Base-by-base conservation (phyloP, 2,113 vertebrate species). In the Anolis carolinensis region DNA sequence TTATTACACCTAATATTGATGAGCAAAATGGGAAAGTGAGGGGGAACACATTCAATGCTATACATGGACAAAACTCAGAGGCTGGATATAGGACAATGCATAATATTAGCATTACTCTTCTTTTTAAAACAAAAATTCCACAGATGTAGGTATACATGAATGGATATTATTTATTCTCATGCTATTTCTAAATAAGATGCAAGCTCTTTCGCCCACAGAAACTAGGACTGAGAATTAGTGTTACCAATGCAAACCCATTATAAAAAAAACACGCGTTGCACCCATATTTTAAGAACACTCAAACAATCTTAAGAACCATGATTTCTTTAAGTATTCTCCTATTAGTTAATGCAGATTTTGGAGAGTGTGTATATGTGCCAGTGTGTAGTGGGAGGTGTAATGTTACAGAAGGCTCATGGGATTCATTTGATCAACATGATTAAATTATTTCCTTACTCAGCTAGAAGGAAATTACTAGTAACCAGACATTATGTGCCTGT, bases 371-470 rank as follows among this genome's bases (percentile, higher is more conserved):
- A 50, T 27, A 32, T 14, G 1, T 59, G 9, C 32, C 2, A 36
- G 20, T 65, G 32, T 0, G 50, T 52, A 20, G 52, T 87, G 89
- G 95, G 86, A 95, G 95, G 95, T 96, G 95, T 96, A 97, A 97
- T 96, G 97, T 97, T 97, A 95, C 91, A 73, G 94, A 93, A 94
- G 93, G 95, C 97, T 98, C 96, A 95, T 90, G 97, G 97, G 97
- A 98, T 97, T 97, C 96, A 97, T 97, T 98, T 97, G 94, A 96
- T 97, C 96, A 96, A 95, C 95, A 89, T 96, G 96, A 98, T 98
- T 98, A 96, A 98, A 98, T 99, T 98, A 98, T 98, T 97, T 97
- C 96, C 97, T 96, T 97, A 97, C 97, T 97, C 97, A 96, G 97
- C 96, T 97, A 96, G 96, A 97, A 97, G 96, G 97, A 98, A 98